A percentile compares a stretch with the other conserved stretches of the same genome.
Evolutionary conservation across 2,797 vertebrate species (phyloP).

Genomic region (Chiloscyllium punctatum): DNA sequence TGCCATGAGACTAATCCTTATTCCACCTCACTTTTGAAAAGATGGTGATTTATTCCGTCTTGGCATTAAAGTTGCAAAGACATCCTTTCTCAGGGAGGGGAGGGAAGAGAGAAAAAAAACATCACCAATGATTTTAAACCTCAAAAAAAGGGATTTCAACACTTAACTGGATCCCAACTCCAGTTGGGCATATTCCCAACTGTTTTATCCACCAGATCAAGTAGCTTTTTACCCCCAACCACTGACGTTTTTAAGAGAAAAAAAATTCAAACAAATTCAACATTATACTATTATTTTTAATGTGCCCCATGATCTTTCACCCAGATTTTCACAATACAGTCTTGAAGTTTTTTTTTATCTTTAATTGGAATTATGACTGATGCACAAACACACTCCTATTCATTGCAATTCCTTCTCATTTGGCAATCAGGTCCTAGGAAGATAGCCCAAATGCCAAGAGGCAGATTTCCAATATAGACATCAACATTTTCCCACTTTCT

Average conservation of each 20-base stretch:
- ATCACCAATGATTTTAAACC: neutral
- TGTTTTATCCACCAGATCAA: neutral
- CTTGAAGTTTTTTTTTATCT: neutral
- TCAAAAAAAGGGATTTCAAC: neutral
- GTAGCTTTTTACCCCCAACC: neutral
- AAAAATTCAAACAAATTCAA: neutral
- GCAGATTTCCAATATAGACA: neutral
- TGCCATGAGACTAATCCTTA: neutral
- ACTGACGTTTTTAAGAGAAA: neutral
- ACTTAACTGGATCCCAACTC: neutral
- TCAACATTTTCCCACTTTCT: neutral
- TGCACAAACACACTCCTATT: neutral
- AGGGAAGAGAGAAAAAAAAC: neutral
- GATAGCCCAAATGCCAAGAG: neutral
- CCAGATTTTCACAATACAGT: neutral
- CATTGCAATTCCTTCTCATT: neutral
- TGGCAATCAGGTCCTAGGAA: neutral
- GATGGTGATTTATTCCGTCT: neutral
- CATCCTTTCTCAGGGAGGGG: neutral
- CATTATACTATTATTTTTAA: neutral
- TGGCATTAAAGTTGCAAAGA: neutral
- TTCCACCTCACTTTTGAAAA: neutral
- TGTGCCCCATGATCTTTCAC: neutral
- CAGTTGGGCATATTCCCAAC: neutral
- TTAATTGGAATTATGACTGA: neutral